Conservation (phyloP, 2,888 invertebrate genomes). For the Drosophila suboccidentalis region DNA sequence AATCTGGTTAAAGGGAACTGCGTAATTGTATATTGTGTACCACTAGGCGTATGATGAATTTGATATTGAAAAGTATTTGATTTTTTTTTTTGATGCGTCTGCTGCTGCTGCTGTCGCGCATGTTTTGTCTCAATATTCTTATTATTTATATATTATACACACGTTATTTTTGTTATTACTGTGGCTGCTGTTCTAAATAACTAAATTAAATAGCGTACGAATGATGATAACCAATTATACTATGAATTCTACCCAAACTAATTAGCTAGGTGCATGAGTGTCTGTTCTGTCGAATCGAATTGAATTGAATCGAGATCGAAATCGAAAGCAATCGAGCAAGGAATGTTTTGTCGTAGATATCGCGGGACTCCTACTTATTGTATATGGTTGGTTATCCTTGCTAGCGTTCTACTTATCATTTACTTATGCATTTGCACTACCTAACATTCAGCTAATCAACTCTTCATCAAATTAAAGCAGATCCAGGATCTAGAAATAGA, state of each 20-base stretch:
- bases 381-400: conserved; percentile 67
- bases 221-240: conserved; percentile 49
- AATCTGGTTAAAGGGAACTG: conserved; percentile 43
- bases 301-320: conserved; percentile 36
- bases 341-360: conserved; percentile 56
- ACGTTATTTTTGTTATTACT: conserved; percentile 27
- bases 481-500: neutral
- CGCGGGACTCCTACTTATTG: conserved; percentile 44
- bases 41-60: conserved; percentile 75
- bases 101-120: conserved; percentile 74
- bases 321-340: conserved; percentile 40
- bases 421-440: conserved; percentile 61
- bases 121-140: conserved; percentile 53
- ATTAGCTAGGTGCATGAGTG: conserved; percentile 79
- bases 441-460: conserved; percentile 45
- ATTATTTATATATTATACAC: conserved; percentile 32
- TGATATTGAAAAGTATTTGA: conserved; percentile 36
- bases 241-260: conserved; percentile 54
- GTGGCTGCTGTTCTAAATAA: conserved; percentile 59
- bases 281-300: conserved; percentile 65
- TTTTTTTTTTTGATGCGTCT: conserved; percentile 51
- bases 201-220: conserved; percentile 50
- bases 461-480: conserved; percentile 46
- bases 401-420: conserved; percentile 55
- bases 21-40: conserved; percentile 74